Conservation (phyloP, 2,888 invertebrate genomes). For the Dryadula phaetusa region DNA sequence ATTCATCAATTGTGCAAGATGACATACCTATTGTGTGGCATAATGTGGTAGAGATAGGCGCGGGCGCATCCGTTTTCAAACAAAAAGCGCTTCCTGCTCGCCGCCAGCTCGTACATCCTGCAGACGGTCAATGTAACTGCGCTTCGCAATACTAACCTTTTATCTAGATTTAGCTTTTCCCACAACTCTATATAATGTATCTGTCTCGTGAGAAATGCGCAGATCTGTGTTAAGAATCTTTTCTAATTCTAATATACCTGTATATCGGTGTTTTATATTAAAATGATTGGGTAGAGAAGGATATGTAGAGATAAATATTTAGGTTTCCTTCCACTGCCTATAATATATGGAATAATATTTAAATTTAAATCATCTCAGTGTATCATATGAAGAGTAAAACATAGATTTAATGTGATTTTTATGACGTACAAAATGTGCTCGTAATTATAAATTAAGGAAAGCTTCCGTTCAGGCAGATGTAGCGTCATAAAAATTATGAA, state of each 20-base stretch:
- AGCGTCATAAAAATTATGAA: not conserved
- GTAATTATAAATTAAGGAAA: not conserved
- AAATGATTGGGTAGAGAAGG: no score
- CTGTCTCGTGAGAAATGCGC: no score
- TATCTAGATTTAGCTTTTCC: conserved; percentile 23
- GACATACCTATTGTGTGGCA: conserved; percentile 3
- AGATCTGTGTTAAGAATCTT: not conserved
- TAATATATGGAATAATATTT: no score
- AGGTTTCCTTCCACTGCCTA: no score
- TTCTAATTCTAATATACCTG: no score
- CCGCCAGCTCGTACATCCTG: conserved; percentile 32
- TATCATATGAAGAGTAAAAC: not conserved
- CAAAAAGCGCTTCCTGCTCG: conserved; percentile 41
- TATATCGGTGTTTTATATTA: no score
- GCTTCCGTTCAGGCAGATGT: not conserved
- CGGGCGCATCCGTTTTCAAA: conserved; percentile 39
- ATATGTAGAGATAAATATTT: no score
- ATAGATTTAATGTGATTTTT: not conserved
- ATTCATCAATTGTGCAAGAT: conserved; percentile 6
- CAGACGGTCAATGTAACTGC: conserved; percentile 33
- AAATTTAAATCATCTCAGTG: not conserved
- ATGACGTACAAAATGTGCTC: not conserved
- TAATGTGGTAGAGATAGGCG: conserved; percentile 33
- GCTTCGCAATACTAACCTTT: conserved; percentile 19
- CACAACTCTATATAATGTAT: not conserved